phyloP scores from a whole-genome alignment of 2,888 invertebrate species.

The Agrochola lychnidis region DNA sequence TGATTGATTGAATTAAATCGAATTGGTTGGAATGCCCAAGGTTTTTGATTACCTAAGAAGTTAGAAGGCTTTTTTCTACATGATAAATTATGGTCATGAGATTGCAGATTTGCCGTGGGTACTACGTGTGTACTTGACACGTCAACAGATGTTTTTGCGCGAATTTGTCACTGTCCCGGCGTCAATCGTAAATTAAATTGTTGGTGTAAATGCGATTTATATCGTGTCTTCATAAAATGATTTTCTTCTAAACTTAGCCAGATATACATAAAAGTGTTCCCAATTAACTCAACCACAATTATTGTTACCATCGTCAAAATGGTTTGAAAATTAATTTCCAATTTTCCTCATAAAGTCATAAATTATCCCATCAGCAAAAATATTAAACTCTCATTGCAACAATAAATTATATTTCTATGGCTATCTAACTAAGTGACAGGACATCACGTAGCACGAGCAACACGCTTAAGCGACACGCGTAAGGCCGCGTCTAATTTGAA shows the following conservation, averaged over 20 bases:
- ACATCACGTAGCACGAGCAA: slow-evolving; percentile 63
- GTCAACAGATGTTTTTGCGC: slow-evolving; percentile 24
- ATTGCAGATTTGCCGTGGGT: slow-evolving; percentile 6
- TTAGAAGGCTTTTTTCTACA: slow-evolving; percentile 24
- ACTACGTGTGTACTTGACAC: slow-evolving; percentile 7
- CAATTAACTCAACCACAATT: not conserved
- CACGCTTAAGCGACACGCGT: not conserved
- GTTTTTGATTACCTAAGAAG: not conserved
- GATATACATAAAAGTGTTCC: not conserved
- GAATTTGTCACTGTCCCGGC: slow-evolving; percentile 24
- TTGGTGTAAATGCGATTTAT: not conserved
- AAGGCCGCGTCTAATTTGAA: no score
- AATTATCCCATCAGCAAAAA: not conserved
- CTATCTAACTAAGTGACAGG: slow-evolving; percentile 64
- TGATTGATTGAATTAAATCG: no score
- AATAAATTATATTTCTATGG: not conserved
- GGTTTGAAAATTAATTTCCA: not conserved
- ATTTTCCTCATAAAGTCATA: not conserved
- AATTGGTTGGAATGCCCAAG: not conserved
- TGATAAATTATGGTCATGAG: slow-evolving; percentile 21
- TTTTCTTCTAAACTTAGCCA: not conserved
- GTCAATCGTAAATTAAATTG: slow-evolving; percentile 25
- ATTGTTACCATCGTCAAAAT: not conserved
- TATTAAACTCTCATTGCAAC: slow-evolving; percentile 7
- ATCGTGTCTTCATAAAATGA: not conserved